A percentile compares a stretch with the other conserved stretches of the same genome.
Conservation (phyloP, 2,888 invertebrate species). For the Acleris emargana region DNA sequence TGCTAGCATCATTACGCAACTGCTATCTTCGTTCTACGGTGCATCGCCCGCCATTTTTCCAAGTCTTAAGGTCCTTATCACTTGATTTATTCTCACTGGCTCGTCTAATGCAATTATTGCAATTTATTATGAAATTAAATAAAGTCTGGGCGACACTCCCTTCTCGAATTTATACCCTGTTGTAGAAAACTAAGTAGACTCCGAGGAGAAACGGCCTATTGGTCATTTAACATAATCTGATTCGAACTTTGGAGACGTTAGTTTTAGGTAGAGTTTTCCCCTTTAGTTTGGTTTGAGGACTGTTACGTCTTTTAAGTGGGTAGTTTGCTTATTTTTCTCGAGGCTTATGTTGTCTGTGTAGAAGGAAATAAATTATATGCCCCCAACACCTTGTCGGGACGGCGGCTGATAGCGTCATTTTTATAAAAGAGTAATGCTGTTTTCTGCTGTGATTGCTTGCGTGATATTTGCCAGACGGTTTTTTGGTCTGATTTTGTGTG, state of each 20-base stretch:
- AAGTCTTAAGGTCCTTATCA: conserved; percentile 43
- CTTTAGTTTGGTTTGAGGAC: conserved; percentile 43
- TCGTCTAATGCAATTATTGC: conserved; percentile 79
- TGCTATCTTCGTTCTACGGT: conserved; percentile 7
- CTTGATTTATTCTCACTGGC: conserved; percentile 70
- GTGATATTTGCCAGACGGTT: conserved; percentile 29
- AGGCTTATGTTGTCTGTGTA: conserved; percentile 77
- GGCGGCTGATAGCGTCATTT: conserved; percentile 76
- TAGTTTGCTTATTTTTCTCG: conserved; percentile 81
- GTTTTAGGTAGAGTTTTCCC: conserved; percentile 60
- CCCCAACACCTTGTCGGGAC: conserved; percentile 75
- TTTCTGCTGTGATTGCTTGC: conserved; percentile 74
- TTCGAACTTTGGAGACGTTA: conserved; percentile 58
- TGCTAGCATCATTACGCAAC: conserved; percentile 4
- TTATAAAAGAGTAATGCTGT: conserved; percentile 80
- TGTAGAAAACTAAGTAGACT: conserved; percentile 60
- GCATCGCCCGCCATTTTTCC: conserved; percentile 34
- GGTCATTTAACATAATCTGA: conserved; percentile 53
- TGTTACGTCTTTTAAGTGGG: conserved; percentile 71
- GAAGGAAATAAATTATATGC: conserved; percentile 79
- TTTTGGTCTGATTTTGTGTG: not conserved
- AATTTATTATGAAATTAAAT: conserved; percentile 83
- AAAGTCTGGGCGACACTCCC: conserved; percentile 69
- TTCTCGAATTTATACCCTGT: conserved; percentile 73
- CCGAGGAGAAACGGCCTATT: conserved; percentile 54